These are phyloP conservation scores for Potamarius usumacintae DNA, from an alignment of 2,113 vertebrate species.

Conservation along the genomic window DNA sequence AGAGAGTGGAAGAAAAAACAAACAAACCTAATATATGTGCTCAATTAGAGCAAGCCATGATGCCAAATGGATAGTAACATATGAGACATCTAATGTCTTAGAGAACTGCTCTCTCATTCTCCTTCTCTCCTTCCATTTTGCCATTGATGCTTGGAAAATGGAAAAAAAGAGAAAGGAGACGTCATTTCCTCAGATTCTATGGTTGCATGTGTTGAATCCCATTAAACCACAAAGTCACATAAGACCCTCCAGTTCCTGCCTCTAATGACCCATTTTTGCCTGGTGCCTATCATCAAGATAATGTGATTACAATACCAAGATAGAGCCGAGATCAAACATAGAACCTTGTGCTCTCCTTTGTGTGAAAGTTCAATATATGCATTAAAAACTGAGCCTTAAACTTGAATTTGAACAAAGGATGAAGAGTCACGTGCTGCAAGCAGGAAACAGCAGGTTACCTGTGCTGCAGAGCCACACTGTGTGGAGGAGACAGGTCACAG, in stretches of 20 bases:
- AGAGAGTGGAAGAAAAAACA: conserved; percentile 61
- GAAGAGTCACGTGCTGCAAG: conserved; percentile 38
- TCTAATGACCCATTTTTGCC: conserved; percentile 71
- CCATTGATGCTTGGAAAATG: conserved; percentile 44
- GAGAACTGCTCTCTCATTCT: conserved; percentile 55
- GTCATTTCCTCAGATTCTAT: conserved; percentile 2
- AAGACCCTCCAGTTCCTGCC: conserved; percentile 36
- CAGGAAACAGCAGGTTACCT: conserved; percentile 56
- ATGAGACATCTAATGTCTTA: conserved; percentile 67
- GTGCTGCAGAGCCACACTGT: conserved; percentile 55
- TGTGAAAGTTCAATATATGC: not conserved
- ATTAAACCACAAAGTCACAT: conserved; percentile 27
- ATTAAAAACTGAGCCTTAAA: conserved; percentile 57
- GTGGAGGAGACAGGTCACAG: conserved; percentile 42
- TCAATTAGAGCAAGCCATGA: conserved; percentile 68
- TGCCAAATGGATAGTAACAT: conserved; percentile 71
- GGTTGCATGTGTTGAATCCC: conserved; percentile 19
- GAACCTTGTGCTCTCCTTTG: not conserved
- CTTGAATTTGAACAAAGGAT: conserved; percentile 63
- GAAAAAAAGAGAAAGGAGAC: conserved; percentile 15
- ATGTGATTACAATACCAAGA: not conserved
- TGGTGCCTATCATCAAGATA: conserved; percentile 62
- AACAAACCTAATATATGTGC: conserved; percentile 67
- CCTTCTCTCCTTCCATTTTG: not conserved
- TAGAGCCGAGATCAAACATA: not conserved